Percentiles rank a stretch among this genome's conserved stretches.
phyloP scores from a whole-genome alignment of 2,797 vertebrate species.

The Micromesistius poutassou region DNA sequence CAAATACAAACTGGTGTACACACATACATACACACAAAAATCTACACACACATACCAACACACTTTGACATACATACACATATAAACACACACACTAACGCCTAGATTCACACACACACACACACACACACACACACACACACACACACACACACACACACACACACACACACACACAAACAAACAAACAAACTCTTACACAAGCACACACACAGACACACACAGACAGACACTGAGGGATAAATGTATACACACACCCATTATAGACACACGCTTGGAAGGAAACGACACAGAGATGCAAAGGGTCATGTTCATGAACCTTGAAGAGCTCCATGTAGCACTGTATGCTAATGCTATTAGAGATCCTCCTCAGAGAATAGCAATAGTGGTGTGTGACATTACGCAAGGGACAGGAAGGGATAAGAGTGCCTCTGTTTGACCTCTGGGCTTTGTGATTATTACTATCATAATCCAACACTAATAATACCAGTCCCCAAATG shows the following conservation, averaged over 20 bases:
- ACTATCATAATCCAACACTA: slow-evolving; percentile 2
- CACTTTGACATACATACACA: not conserved
- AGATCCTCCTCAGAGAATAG: not conserved
- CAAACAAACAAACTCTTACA: not conserved
- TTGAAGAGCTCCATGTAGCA: not conserved
- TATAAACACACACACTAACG: not conserved
- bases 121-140: slow-evolving; percentile 21
- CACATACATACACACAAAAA: not conserved
- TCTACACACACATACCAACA: not conserved
- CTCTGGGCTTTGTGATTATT: not conserved
- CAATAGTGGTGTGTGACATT: not conserved
- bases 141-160: slow-evolving; percentile 2
- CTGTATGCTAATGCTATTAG: not conserved
- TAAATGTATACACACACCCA: not conserved
- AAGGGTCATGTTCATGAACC: not conserved
- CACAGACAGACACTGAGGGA: slow-evolving; percentile 1
- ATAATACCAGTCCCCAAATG: slow-evolving; percentile 7
- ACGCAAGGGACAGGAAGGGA: not conserved
- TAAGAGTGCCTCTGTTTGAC: not conserved
- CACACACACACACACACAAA: slow-evolving; percentile 15
- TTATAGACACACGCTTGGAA: not conserved
- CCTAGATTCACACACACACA: slow-evolving; percentile 5
- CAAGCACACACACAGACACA: slow-evolving; percentile 5
- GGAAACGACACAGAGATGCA: slow-evolving; percentile 16
- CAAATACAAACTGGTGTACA: slow-evolving; percentile 29